Evolutionary conservation across 2,888 invertebrate genomes (phyloP).

Genomic region (Dynastes maya): DNA sequence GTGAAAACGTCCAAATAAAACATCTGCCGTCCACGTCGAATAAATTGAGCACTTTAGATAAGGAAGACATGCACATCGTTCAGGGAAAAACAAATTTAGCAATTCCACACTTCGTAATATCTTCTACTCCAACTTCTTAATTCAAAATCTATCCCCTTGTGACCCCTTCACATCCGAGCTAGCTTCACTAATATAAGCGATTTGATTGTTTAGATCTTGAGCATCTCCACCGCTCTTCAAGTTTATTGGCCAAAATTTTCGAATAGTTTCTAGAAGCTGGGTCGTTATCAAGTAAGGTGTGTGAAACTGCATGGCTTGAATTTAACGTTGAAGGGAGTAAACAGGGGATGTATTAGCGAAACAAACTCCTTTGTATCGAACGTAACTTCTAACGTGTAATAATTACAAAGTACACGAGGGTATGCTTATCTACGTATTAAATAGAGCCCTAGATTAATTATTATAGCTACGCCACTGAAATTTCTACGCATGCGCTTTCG

Average conservation of each 20-base stretch:
- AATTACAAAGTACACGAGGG: not conserved
- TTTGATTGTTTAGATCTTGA: not conserved
- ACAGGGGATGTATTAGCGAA: too few species aligned
- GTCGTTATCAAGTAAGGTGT: slow-evolving; percentile 4
- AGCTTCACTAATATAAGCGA: not conserved
- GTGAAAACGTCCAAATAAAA: slow-evolving; percentile 2
- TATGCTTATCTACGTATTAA: not conserved
- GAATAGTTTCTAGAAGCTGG: not conserved
- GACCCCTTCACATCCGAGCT: not conserved
- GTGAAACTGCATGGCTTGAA: not conserved
- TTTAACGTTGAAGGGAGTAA: not conserved
- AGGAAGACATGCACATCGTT: not conserved
- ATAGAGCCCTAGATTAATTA: not conserved
- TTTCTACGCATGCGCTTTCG: too few species aligned
- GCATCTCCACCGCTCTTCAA: not conserved
- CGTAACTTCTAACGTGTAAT: slow-evolving; percentile 1
- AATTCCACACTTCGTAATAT: not conserved
- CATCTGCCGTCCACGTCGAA: not conserved
- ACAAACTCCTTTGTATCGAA: slow-evolving; percentile 4
- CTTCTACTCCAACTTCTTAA: not conserved
- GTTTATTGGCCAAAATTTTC: slow-evolving; percentile 7
- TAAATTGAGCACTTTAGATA: not conserved
- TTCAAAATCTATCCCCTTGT: not conserved
- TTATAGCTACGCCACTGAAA: too few species aligned
- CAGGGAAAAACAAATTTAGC: not conserved